Conservation (phyloP, 1,140 invertebrate species). For the Anagrus nilaparvatae region DNA sequence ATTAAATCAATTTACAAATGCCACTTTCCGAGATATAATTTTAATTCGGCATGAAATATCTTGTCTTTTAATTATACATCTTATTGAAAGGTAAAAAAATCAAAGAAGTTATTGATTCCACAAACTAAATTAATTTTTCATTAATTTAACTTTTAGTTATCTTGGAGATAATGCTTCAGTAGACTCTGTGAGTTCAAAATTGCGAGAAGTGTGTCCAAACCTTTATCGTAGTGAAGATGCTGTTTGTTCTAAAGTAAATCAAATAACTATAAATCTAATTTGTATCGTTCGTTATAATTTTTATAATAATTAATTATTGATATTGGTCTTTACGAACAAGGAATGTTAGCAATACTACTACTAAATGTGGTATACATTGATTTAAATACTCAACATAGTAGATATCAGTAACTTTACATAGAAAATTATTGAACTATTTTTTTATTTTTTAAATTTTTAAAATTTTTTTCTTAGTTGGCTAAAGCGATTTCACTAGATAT, state of each 20-base stretch:
- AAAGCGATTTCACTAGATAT: no score
- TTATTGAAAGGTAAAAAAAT: conserved; percentile 53
- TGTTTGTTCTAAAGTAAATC: conserved; percentile 73
- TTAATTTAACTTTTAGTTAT: conserved; percentile 49
- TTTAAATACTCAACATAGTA: no score
- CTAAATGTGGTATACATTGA: no score
- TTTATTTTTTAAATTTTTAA: no score
- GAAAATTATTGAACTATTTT: neutral
- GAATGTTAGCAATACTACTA: no score
- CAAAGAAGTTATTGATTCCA: conserved; percentile 2
- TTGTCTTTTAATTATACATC: conserved; percentile 58
- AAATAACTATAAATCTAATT: no score
- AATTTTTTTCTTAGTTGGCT: no score
- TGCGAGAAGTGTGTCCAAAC: conserved; percentile 88
- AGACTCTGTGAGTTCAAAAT: conserved; percentile 75
- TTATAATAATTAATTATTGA: no score
- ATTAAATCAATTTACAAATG: conserved; percentile 49
- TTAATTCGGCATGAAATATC: conserved; percentile 75
- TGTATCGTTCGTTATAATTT: no score
- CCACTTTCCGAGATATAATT: conserved; percentile 72
- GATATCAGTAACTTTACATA: no score
- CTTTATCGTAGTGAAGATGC: conserved; percentile 94
- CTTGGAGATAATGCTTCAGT: conserved; percentile 90
- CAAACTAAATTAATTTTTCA: neutral
- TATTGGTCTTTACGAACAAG: no score